phyloP scores from a whole-genome alignment of 2,888 invertebrate genomes.

The Lycocerus yunnanus region DNA sequence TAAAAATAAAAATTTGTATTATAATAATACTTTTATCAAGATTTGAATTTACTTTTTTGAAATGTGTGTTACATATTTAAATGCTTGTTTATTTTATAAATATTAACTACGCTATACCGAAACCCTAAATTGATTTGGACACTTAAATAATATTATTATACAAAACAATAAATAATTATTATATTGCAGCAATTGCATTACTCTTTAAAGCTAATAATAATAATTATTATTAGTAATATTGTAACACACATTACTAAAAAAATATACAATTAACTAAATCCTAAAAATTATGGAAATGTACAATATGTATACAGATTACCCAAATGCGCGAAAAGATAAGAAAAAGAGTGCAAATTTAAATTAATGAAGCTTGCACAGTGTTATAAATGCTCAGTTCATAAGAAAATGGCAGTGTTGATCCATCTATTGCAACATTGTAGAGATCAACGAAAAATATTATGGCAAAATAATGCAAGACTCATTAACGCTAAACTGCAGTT shows the following conservation, averaged over 20 bases:
- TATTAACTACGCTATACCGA: conserved; percentile 8
- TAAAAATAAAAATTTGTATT: conserved; percentile 44
- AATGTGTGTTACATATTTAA: conserved; percentile 25
- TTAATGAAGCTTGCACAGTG: conserved; percentile 29
- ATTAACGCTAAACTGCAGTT: conserved; percentile 26
- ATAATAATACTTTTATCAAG: conserved; percentile 30
- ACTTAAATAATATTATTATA: conserved; percentile 17
- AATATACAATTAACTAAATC: conserved; percentile 27
- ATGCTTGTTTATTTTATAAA: conserved; percentile 4
- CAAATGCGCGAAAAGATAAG: conserved; percentile 16
- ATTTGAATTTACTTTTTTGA: conserved; percentile 21
- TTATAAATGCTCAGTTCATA: conserved; percentile 33
- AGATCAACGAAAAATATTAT: conserved; percentile 38
- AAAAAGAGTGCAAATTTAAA: conserved; percentile 10
- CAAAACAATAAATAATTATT: conserved; percentile 21
- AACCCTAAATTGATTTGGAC: conserved; percentile 7
- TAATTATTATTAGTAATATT: conserved; percentile 6
- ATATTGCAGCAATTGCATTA: neutral
- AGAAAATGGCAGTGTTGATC: conserved; percentile 45
- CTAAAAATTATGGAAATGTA: conserved; percentile 34
- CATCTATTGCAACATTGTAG: conserved; percentile 43
- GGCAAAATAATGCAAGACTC: conserved; percentile 33
- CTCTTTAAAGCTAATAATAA: neutral
- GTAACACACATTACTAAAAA: conserved; percentile 25
- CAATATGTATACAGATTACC: conserved; percentile 36